A percentile compares a stretch with the other conserved stretches of the same genome.
Evolutionary conservation across 92 coral and sea anemone species (phyloP).

Genomic region (Muricea muricata): DNA sequence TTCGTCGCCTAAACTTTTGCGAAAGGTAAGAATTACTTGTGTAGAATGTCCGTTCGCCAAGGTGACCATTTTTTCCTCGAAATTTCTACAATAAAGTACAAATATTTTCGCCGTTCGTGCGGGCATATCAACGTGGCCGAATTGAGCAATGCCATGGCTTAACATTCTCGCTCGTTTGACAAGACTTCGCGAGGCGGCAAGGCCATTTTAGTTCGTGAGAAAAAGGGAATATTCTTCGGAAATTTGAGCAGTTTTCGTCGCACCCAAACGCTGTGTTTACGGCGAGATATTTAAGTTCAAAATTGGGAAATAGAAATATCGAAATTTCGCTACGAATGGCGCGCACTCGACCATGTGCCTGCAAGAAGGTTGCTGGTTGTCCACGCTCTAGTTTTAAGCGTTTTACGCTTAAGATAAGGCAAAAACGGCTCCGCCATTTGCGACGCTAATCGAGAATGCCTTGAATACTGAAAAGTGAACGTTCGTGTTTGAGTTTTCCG

Average conservation of each 20-base stretch:
- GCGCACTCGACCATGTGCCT: conserved; percentile 19
- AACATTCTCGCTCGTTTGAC: neutral
- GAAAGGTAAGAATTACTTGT: conserved; percentile 7
- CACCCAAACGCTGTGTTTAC: neutral
- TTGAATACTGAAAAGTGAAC: neutral
- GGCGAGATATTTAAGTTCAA: conserved; percentile 17
- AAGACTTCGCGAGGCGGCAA: no score
- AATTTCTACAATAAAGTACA: neutral
- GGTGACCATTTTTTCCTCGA: neutral
- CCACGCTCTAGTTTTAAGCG: neutral
- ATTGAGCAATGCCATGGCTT: neutral
- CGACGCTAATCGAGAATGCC: neutral
- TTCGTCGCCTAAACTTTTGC: neutral
- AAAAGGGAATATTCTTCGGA: neutral
- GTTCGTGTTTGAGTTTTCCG: neutral
- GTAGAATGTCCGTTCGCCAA: conserved; percentile 1
- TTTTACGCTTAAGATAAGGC: neutral
- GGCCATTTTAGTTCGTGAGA: neutral
- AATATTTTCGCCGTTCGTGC: conserved; percentile 15
- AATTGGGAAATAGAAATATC: conserved; percentile 8
- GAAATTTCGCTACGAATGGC: neutral
- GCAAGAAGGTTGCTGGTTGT: neutral
- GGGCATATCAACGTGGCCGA: conserved; percentile 41
- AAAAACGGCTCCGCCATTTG: neutral
- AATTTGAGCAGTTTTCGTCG: neutral